Base-by-base conservation (phyloP, 2,113 vertebrate genomes). In the Romanogobio albipinnatus region DNA sequence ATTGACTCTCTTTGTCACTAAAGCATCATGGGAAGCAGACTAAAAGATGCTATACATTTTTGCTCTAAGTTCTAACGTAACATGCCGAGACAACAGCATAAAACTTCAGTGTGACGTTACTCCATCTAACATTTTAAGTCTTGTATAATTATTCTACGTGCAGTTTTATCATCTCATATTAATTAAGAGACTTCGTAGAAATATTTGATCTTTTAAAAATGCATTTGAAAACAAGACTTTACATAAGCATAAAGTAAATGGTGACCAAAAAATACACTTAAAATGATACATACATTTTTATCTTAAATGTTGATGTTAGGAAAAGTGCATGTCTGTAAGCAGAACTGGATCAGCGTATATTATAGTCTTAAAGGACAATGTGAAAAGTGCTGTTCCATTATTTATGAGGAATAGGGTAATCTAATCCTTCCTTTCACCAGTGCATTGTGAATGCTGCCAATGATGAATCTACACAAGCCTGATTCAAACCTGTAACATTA, bases 371-470 rank as follows among this genome's bases (percentile, higher is more conserved):
- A 43, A 81, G 79, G 45, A 82, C 86, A 85, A 86, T 82, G 84
- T 82, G 86, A 91, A 93, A 93, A 92, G 90, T 92, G 91, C 76
- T 77, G 83, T 58, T 93, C 88, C 91, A 92, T 93, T 92, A 92
- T 93, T 93, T 66, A 92, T 93, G 10, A 61, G 62, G 36, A 90
- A 87, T 86, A 26, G 83, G 89, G 91, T 86, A 91, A 92, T 92
- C 88, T 78, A 90, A 91, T 91, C 90, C 76, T 83, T 80, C 76
- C 83, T 85, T 88, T 87, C 89, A 87, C 87, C 86, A 74, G 45
- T 36, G 13, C 76, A 47, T 59, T 89, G 83, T 90, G 89, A 91
- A 90, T 89, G 81, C 87, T 86, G 84, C 85, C 89, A 92, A 87
- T 86, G 91, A 90, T 92, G 87, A 92, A 53, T 76, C 33, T 26